A percentile compares a stretch with the other conserved stretches of the same genome.
phyloP scores from a whole-genome alignment of 2,888 invertebrate species.

The Chymomyza caudatula region DNA sequence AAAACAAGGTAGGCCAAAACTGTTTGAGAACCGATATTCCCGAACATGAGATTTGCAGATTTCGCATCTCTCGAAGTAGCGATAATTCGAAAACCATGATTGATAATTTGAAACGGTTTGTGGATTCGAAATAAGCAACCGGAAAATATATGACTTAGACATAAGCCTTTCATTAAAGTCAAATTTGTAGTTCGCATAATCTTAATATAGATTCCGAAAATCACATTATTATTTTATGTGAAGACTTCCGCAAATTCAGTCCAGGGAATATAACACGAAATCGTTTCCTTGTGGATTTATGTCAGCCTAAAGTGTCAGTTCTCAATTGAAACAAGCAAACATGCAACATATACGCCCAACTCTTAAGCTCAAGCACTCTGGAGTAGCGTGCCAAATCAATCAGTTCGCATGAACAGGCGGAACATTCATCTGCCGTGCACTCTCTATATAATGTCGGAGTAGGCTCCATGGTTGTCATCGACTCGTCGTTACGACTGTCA shows the following conservation, averaged over 20 bases:
- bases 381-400: constrained; percentile 59
- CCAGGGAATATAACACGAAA: not conserved
- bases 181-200: no score
- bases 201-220: not conserved
- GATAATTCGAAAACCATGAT: no score
- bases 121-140: no score
- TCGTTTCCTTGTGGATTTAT: not conserved
- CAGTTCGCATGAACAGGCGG: constrained; percentile 26
- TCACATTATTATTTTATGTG: not conserved
- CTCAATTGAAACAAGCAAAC: constrained; percentile 18
- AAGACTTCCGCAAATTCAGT: not conserved
- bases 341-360: constrained; percentile 19
- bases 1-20: no score
- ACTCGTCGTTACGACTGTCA: constrained; percentile 47
- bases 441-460: not conserved
- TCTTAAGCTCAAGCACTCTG: not conserved
- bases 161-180: no score
- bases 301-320: constrained; percentile 8
- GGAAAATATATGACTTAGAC: no score
- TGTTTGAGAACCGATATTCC: no score
- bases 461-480: constrained; percentile 32
- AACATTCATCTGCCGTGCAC: not conserved
- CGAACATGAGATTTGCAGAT: no score
- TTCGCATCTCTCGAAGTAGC: no score
- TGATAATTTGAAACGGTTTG: no score